Evolutionary conservation across 2,797 vertebrate genomes (phyloP).

Genomic region (Sebastes oblongus): DNA sequence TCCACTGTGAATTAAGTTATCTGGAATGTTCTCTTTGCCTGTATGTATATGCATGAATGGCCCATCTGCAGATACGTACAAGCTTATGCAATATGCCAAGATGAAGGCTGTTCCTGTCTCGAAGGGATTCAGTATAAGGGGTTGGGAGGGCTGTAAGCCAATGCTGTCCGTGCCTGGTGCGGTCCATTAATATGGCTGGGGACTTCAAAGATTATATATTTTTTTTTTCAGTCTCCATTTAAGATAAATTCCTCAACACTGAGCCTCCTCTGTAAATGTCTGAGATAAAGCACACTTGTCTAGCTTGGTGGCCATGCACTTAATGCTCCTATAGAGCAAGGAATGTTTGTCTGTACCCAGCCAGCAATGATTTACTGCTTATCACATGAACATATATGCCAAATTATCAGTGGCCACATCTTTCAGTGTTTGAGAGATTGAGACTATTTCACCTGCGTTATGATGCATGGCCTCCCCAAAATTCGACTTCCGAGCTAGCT

Average conservation of each 20-base stretch:
- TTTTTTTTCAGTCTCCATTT: background rate
- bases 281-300: slow-evolving; percentile 36
- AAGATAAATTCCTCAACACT: slow-evolving; percentile 42
- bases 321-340: slow-evolving; percentile 52
- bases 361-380: slow-evolving; percentile 33
- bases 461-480: slow-evolving; percentile 26
- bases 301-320: slow-evolving; percentile 61
- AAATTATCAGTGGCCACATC: slow-evolving; percentile 42
- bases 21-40: slow-evolving; percentile 80
- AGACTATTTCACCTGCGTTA: slow-evolving; percentile 18
- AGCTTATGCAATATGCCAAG: slow-evolving; percentile 82
- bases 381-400: slow-evolving; percentile 16
- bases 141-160: slow-evolving; percentile 65
- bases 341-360: slow-evolving; percentile 52
- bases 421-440: slow-evolving; percentile 25
- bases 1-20: slow-evolving; percentile 87
- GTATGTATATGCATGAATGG: slow-evolving; percentile 70
- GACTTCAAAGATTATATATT: slow-evolving; percentile 21
- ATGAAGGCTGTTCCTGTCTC: slow-evolving; percentile 73
- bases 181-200: slow-evolving; percentile 58
- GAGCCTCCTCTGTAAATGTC: slow-evolving; percentile 50
- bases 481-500: background rate
- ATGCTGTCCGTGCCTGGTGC: slow-evolving; percentile 75
- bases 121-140: slow-evolving; percentile 65
- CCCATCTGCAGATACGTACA: slow-evolving; percentile 74